These are phyloP conservation scores for Subanguina moxae DNA, from an alignment of 1,140 invertebrate genomes.

Conservation along the genomic window DNA sequence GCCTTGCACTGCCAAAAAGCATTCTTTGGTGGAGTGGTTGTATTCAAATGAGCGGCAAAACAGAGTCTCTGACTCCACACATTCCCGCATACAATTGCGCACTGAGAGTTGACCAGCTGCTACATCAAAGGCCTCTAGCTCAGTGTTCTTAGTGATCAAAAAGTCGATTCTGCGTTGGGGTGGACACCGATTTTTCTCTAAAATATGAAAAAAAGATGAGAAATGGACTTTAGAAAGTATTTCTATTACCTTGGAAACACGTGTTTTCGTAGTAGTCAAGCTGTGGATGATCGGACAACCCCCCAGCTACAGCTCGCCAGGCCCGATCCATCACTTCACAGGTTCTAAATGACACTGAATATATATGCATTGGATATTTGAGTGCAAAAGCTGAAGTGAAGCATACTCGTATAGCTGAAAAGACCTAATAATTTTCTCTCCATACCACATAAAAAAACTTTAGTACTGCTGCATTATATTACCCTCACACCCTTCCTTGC, in stretches of 20 bases:
- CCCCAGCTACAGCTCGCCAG: constrained; percentile 3
- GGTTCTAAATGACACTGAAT: constrained; percentile 3
- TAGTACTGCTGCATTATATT: not conserved
- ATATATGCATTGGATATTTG: not conserved
- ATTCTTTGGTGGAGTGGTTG: constrained; percentile 26
- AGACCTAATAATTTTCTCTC: constrained; percentile 6
- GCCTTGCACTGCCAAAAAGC: constrained; percentile 20
- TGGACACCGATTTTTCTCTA: constrained; percentile 24
- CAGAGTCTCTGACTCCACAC: constrained; percentile 33
- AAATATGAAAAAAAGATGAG: not conserved
- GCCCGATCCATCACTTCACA: constrained; percentile 10
- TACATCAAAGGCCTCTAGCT: constrained; percentile 12
- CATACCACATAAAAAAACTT: not conserved
- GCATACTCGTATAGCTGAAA: not conserved
- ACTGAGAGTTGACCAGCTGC: constrained; percentile 17
- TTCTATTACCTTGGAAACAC: constrained; percentile 29
- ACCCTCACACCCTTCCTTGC: not conserved
- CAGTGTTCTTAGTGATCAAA: constrained; percentile 36
- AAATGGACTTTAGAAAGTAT: constrained; percentile 10
- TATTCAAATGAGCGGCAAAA: constrained; percentile 40
- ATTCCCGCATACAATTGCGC: constrained; percentile 39
- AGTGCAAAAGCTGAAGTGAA: not conserved
- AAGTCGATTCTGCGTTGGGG: constrained; percentile 32
- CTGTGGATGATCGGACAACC: constrained; percentile 16
- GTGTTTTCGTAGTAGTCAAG: constrained; percentile 41